These are phyloP conservation scores for Apaloderma vittatum DNA, from an alignment of 2,113 vertebrate species.

Conservation along the genomic window DNA sequence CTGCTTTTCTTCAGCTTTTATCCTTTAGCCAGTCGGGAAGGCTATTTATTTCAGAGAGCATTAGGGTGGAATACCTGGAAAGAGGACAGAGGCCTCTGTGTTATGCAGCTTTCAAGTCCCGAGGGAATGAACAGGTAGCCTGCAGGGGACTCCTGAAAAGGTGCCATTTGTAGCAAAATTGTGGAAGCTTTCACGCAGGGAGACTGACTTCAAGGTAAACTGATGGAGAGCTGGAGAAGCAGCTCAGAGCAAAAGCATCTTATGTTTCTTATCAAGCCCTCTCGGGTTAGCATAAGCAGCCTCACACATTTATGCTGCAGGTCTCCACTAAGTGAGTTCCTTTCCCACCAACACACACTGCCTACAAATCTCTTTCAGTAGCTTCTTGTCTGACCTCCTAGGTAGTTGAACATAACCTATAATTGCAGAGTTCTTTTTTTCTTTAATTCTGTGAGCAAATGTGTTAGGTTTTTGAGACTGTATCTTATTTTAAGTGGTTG, in stretches of 20 bases:
- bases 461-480: not conserved
- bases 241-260: constrained; percentile 27
- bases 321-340: not conserved
- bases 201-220: not conserved
- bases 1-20: constrained; percentile 58
- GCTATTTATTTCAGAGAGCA: not conserved
- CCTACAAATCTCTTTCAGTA: not conserved
- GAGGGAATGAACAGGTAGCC: not conserved
- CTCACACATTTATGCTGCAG: not conserved
- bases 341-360: not conserved
- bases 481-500: not conserved
- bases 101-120: not conserved
- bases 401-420: constrained; percentile 20
- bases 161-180: not conserved
- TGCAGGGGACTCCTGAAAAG: not conserved
- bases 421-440: not conserved
- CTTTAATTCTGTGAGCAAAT: not conserved
- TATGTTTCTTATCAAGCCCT: constrained; percentile 33
- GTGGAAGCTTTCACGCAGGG: not conserved
- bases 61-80: not conserved
- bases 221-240: not conserved
- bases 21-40: not conserved
- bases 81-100: not conserved
- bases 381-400: constrained; percentile 31
- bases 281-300: constrained; percentile 34